Percentiles rank a stretch among this genome's conserved stretches.
phyloP scores from a whole-genome alignment of 2,113 vertebrate species.

The Xiphophorus couchianus region DNA sequence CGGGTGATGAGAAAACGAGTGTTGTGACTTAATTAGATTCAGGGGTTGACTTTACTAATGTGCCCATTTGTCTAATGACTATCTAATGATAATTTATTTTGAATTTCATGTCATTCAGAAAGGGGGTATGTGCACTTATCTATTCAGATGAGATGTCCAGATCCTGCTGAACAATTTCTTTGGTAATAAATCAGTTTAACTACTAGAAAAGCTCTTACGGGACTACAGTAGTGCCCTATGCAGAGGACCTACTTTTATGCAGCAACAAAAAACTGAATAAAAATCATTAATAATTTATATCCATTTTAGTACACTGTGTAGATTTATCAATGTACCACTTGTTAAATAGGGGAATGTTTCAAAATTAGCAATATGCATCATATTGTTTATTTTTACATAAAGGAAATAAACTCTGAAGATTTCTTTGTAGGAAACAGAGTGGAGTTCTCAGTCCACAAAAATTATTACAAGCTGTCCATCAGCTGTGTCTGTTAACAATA shows the following conservation, averaged over 20 bases:
- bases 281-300: too few relatives aligned
- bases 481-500: too few relatives aligned
- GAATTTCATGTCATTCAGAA: background rate
- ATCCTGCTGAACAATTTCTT: conserved; percentile 1
- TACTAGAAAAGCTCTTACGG: conserved; percentile 4
- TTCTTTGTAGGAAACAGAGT: background rate
- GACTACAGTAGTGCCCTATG: conserved; percentile 27
- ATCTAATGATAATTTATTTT: conserved; percentile 24
- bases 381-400: background rate
- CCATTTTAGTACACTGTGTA: too few relatives aligned
- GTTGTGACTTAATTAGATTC: conserved; percentile 31
- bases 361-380: background rate
- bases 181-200: conserved; percentile 11
- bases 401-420: background rate
- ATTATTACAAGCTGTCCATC: too few relatives aligned
- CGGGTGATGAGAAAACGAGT: background rate
- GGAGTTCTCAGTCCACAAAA: background rate
- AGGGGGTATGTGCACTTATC: conserved; percentile 15
- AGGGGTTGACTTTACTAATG: background rate
- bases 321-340: too few relatives aligned
- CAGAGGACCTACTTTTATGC: conserved; percentile 5
- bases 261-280: background rate
- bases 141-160: background rate
- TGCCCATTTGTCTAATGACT: background rate
- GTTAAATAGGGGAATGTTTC: background rate